Conservation (phyloP, 2,888 invertebrate genomes). For the Drosophila siamana region DNA sequence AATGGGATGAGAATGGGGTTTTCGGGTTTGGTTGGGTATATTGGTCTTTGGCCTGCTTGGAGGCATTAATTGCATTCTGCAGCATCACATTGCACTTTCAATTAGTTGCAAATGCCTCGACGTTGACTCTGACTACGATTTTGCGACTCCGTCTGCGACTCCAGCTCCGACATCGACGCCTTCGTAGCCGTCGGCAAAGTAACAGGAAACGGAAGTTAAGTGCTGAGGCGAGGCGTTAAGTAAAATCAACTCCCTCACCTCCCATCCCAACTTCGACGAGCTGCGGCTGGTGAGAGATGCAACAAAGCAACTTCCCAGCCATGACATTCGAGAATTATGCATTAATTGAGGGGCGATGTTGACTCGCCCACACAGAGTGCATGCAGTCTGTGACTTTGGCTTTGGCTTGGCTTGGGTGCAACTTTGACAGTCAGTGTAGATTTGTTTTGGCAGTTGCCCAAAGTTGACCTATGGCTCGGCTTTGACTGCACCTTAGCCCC, state of each 20-base stretch:
- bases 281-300: slow-evolving; percentile 30
- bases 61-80: slow-evolving; percentile 84
- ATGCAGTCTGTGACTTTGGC: slow-evolving; percentile 8
- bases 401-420: slow-evolving; percentile 48
- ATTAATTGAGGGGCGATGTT: slow-evolving; percentile 77
- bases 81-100: slow-evolving; percentile 84
- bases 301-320: slow-evolving; percentile 62
- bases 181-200: slow-evolving; percentile 49
- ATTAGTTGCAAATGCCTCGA: slow-evolving; percentile 80
- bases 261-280: slow-evolving; percentile 42
- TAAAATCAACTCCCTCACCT: slow-evolving; percentile 80
- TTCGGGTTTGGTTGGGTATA: too few species aligned
- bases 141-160: slow-evolving; percentile 22
- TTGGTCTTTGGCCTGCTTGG: slow-evolving; percentile 53
- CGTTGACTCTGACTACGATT: slow-evolving; percentile 29
- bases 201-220: slow-evolving; percentile 83
- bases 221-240: slow-evolving; percentile 82
- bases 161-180: slow-evolving; percentile 8
- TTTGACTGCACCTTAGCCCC: slow-evolving; percentile 33
- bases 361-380: slow-evolving; percentile 18
- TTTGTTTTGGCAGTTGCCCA: slow-evolving; percentile 60
- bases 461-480: slow-evolving; percentile 56
- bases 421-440: slow-evolving; percentile 49
- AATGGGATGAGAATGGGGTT: too few species aligned
- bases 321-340: slow-evolving; percentile 77